Evolutionary conservation across 2,113 vertebrate species (phyloP).

Genomic region (Neotoma lepida): DNA sequence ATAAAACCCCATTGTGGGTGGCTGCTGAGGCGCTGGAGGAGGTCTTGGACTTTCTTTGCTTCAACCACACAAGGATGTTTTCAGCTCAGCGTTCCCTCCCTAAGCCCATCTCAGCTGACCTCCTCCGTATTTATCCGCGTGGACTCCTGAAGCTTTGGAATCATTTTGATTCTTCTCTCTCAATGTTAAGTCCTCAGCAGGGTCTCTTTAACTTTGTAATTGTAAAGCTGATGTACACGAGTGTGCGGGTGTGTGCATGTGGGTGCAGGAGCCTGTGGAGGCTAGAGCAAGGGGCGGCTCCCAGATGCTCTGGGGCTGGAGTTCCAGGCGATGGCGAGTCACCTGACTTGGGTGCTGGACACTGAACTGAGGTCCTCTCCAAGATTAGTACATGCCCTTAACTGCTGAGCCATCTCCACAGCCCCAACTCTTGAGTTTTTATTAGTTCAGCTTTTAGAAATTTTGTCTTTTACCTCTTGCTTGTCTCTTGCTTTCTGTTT

Average conservation of each 20-base stretch:
- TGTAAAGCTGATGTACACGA: not conserved
- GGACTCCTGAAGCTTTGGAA: not conserved
- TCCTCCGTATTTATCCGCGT: not conserved
- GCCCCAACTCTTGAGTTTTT: not conserved
- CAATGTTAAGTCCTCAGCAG: not conserved
- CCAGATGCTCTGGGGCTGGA: not conserved
- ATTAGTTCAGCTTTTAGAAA: not conserved
- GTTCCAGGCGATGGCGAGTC: not conserved
- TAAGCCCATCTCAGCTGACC: not conserved
- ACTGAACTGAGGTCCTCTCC: not conserved
- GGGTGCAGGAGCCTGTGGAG: no score
- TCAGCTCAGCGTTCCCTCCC: not conserved
- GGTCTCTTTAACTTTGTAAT: not conserved
- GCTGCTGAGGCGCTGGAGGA: not conserved
- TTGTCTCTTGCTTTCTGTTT: not conserved
- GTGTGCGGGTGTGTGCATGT: not conserved
- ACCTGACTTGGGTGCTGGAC: not conserved
- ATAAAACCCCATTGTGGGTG: not conserved
- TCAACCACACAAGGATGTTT: not conserved
- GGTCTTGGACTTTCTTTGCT: not conserved
- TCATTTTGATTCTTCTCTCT: not conserved
- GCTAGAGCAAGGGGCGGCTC: not conserved
- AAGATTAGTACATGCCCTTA: not conserved
- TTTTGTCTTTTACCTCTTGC: not conserved
- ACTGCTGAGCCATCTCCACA: no score